These are phyloP conservation scores for Drosophila austrosaltans DNA, from an alignment of 2,888 invertebrate genomes.

Conservation along the genomic window DNA sequence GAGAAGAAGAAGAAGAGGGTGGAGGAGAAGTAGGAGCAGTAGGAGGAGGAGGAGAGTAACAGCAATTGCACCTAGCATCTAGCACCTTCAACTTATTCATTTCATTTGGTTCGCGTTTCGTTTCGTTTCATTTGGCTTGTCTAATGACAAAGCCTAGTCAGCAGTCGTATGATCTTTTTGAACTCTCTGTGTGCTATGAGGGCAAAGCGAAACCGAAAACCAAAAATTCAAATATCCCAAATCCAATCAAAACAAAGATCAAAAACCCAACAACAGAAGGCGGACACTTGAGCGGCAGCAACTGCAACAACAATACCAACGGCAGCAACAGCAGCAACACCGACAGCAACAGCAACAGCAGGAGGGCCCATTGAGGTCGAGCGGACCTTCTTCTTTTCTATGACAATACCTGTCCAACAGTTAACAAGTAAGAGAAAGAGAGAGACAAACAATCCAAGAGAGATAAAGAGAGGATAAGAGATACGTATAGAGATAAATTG, in stretches of 20 bases:
- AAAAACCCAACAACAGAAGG: slow-evolving; percentile 52
- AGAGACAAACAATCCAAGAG: not conserved
- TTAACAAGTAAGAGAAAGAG: not conserved
- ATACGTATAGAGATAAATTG: not conserved
- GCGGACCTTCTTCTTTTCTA: not conserved
- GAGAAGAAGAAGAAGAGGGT: not conserved
- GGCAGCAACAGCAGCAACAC: slow-evolving; percentile 44
- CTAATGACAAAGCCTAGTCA: slow-evolving; percentile 61
- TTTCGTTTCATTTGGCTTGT: slow-evolving; percentile 6
- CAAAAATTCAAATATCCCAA: slow-evolving; percentile 18
- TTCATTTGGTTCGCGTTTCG: not conserved
- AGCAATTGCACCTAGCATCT: not conserved
- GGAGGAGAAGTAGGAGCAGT: not conserved
- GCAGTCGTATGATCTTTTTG: slow-evolving; percentile 54
- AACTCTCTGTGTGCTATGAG: slow-evolving; percentile 35
- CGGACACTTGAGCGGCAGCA: slow-evolving; percentile 24
- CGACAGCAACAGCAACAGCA: slow-evolving; percentile 42
- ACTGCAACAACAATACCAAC: slow-evolving; percentile 35
- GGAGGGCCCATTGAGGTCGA: slow-evolving; percentile 28
- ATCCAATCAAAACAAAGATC: slow-evolving; percentile 73
- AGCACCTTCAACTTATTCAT: slow-evolving; percentile 15
- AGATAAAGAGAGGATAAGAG: not conserved
- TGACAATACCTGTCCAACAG: not conserved
- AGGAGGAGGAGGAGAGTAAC: not conserved
- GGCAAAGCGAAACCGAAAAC: slow-evolving; percentile 31